Evolutionary conservation across 2,113 vertebrate genomes (phyloP).

Genomic region (Panthera leo): DNA sequence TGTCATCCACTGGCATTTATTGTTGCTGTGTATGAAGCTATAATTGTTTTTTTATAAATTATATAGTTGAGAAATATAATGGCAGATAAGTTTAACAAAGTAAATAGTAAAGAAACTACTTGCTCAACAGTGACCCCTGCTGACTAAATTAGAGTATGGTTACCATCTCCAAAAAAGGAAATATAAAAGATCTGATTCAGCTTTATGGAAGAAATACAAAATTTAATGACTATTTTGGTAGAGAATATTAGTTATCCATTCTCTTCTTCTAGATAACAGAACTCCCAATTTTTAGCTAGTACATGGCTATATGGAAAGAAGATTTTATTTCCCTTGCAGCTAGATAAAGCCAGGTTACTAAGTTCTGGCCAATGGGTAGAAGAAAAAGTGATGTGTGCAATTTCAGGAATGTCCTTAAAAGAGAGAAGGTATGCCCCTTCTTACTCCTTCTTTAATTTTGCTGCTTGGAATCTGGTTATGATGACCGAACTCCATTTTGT

Average conservation of each 20-base stretch:
- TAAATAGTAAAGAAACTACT: not conserved
- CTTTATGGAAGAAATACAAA: not conserved
- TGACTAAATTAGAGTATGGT: constrained; percentile 23
- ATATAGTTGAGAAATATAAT: not conserved
- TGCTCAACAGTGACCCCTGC: constrained; percentile 38
- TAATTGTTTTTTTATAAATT: constrained; percentile 27
- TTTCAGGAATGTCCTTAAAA: not conserved
- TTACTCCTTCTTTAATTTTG: not conserved
- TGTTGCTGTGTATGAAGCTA: not conserved
- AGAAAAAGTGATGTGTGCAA: not conserved
- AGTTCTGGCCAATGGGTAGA: not conserved
- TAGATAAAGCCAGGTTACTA: not conserved
- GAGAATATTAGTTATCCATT: not conserved
- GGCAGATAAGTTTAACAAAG: not conserved
- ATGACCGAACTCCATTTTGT: not conserved
- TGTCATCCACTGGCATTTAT: not conserved
- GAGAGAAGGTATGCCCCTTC: not conserved
- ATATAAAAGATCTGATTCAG: not conserved
- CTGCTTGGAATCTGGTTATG: not conserved
- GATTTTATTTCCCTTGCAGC: not conserved
- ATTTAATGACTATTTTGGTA: not conserved
- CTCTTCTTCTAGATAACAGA: not conserved
- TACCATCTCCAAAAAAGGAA: not conserved
- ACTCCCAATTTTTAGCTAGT: not conserved
- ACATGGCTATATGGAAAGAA: not conserved